phyloP scores from a whole-genome alignment of 2,113 vertebrate species.

The Cheilinus undulatus region DNA sequence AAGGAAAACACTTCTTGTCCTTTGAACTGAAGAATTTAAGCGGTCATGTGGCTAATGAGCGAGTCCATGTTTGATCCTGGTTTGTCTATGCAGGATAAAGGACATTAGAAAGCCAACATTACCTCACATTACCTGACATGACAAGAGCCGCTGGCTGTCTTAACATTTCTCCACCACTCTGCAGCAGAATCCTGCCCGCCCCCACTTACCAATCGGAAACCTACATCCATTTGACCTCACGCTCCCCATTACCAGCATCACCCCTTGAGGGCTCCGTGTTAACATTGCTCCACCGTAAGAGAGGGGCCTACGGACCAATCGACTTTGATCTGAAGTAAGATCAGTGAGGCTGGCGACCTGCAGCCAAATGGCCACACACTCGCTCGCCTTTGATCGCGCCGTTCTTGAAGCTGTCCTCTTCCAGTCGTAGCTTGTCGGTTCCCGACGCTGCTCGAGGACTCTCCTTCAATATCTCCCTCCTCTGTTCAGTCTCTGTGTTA shows the following conservation, averaged over 20 bases:
- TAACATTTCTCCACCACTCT: conserved; percentile 30
- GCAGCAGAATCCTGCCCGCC: not conserved
- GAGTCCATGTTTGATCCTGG: conserved; percentile 38
- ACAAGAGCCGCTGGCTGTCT: conserved; percentile 1
- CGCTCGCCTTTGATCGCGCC: conserved; percentile 69
- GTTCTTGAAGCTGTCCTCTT: conserved; percentile 54
- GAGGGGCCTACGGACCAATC: conserved; percentile 37
- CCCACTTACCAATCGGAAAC: conserved; percentile 14
- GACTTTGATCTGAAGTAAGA: conserved; percentile 69
- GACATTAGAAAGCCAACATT: conserved; percentile 13
- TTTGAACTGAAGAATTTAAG: conserved; percentile 49
- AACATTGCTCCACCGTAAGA: conserved; percentile 47
- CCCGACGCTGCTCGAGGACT: conserved; percentile 45
- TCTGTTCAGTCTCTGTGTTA: conserved; percentile 31
- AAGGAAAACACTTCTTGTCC: conserved; percentile 23
- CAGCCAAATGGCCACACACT: conserved; percentile 55
- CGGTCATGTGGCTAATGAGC: conserved; percentile 23
- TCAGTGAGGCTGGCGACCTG: conserved; percentile 54
- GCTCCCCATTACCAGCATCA: conserved; percentile 68
- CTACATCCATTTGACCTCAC: conserved; percentile 57
- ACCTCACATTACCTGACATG: conserved; percentile 32
- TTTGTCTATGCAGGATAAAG: conserved; percentile 38
- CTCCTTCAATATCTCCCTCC: conserved; percentile 32
- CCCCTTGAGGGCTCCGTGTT: conserved; percentile 62
- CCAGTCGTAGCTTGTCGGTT: conserved; percentile 52